Conservation (phyloP, 1,140 invertebrate species). For the Kradibia gibbosae region DNA sequence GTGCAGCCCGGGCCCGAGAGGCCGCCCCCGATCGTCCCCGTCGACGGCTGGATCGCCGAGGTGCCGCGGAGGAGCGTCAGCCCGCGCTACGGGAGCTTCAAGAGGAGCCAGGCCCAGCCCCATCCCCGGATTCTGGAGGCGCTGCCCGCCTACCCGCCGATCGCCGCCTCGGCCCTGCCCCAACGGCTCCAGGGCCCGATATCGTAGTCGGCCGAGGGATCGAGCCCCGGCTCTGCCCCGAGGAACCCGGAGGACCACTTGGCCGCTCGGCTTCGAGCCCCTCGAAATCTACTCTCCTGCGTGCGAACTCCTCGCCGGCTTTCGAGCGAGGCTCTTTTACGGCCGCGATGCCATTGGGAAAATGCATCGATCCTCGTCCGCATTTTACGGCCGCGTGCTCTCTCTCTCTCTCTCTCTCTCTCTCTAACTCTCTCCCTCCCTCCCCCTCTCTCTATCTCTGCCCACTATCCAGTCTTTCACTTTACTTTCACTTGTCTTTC, state of each 20-base stretch:
- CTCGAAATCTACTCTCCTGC: too few relatives aligned
- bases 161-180: slow-evolving; percentile 10
- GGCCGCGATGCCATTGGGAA: too few relatives aligned
- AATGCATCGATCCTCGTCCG: not conserved
- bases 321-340: too few relatives aligned
- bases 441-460: not conserved
- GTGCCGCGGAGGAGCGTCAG: not conserved
- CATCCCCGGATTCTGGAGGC: slow-evolving; percentile 66
- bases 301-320: too few relatives aligned
- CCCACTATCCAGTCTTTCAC: not conserved
- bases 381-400: not conserved
- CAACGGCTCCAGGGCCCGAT: slow-evolving; percentile 20
- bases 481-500: too few relatives aligned
- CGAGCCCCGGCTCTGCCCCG: not conserved
- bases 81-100: not conserved
- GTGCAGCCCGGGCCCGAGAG: not conserved
- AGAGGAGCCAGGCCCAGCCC: slow-evolving; percentile 32
- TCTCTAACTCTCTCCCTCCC: not conserved
- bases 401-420: not conserved
- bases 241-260: not conserved
- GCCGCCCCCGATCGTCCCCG: not conserved
- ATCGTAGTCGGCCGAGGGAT: not conserved
- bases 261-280: too few relatives aligned
- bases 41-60: slow-evolving; percentile 29
- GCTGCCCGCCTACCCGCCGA: slow-evolving; percentile 60